Conservation (phyloP, 2,113 vertebrate species). For the Pituophis catenifer region DNA sequence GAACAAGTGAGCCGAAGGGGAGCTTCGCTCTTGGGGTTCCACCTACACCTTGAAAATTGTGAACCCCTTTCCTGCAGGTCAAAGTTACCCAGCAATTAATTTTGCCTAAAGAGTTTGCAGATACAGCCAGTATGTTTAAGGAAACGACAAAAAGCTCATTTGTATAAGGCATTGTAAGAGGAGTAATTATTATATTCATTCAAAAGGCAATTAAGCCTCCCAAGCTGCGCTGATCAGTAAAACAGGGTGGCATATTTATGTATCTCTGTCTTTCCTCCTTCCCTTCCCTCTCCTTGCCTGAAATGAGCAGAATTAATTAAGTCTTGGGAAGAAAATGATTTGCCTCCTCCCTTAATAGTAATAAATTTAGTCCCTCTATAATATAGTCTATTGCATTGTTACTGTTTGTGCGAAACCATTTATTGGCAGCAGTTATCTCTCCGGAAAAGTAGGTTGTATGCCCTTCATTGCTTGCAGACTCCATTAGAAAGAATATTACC, state of each 20-base stretch:
- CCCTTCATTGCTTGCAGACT: conserved; percentile 12
- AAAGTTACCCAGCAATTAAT: not conserved
- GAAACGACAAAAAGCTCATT: not conserved
- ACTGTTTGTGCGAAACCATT: conserved; percentile 33
- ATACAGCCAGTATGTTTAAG: not conserved
- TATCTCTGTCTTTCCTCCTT: not conserved
- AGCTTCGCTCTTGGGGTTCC: not conserved
- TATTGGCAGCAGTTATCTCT: conserved; percentile 31
- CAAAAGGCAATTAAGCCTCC: conserved; percentile 8
- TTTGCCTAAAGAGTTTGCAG: not conserved
- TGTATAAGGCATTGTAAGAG: not conserved
- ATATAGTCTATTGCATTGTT: conserved; percentile 16
- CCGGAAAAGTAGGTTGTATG: conserved; percentile 24
- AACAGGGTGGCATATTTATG: not conserved
- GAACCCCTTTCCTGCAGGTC: not conserved
- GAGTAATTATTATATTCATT: conserved; percentile 1
- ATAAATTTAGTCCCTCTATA: conserved; percentile 23
- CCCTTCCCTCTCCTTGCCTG: not conserved
- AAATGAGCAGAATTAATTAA: conserved; percentile 37
- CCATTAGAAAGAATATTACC: not conserved
- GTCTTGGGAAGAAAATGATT: conserved; percentile 33
- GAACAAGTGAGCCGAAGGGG: not conserved
- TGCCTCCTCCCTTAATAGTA: conserved; percentile 38
- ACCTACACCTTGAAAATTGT: not conserved
- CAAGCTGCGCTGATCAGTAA: not conserved